These are phyloP conservation scores for Pinctada fucata DNA, from an alignment of 2,888 invertebrate genomes.

Conservation along the genomic window DNA sequence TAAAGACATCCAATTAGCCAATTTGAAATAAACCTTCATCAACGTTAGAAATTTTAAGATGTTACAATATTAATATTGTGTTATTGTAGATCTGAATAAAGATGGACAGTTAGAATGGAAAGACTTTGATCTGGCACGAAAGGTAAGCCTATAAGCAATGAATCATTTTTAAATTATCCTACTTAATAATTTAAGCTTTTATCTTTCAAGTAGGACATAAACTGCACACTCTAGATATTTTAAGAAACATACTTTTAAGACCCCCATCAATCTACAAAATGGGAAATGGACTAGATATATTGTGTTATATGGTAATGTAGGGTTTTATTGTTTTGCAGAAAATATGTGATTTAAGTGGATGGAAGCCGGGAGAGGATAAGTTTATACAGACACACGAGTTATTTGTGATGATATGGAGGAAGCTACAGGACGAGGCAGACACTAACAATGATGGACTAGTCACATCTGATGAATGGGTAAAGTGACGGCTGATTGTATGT, in stretches of 20 bases:
- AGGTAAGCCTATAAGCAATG: slow-evolving; percentile 59
- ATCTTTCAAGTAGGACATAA: too few relatives aligned
- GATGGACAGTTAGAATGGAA: slow-evolving; percentile 77
- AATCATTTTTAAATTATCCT: background rate
- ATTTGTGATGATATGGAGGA: slow-evolving; percentile 72
- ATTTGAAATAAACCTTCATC: too few relatives aligned
- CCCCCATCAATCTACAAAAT: too few relatives aligned
- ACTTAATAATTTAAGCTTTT: background rate
- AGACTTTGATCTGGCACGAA: slow-evolving; percentile 75
- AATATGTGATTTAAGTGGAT: slow-evolving; percentile 74
- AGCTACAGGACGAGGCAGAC: slow-evolving; percentile 70
- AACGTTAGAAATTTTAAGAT: too few relatives aligned
- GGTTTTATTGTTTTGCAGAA: slow-evolving; percentile 54
- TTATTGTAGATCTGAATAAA: slow-evolving; percentile 72
- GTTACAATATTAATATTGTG: slow-evolving; percentile 3
- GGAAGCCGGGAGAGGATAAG: slow-evolving; percentile 66
- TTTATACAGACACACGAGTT: slow-evolving; percentile 64
- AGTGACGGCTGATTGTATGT: background rate
- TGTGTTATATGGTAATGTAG: background rate
- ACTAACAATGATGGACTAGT: slow-evolving; percentile 70
- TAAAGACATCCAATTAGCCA: too few relatives aligned
- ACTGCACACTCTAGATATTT: too few relatives aligned
- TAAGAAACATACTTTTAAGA: too few relatives aligned
- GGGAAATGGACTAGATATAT: background rate
- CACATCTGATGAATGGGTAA: slow-evolving; percentile 74